Evolutionary conservation across 2,888 invertebrate species (phyloP), one percentile per base, ranked within the genome.

Genomic region (Erpobdella octoculata): DNA sequence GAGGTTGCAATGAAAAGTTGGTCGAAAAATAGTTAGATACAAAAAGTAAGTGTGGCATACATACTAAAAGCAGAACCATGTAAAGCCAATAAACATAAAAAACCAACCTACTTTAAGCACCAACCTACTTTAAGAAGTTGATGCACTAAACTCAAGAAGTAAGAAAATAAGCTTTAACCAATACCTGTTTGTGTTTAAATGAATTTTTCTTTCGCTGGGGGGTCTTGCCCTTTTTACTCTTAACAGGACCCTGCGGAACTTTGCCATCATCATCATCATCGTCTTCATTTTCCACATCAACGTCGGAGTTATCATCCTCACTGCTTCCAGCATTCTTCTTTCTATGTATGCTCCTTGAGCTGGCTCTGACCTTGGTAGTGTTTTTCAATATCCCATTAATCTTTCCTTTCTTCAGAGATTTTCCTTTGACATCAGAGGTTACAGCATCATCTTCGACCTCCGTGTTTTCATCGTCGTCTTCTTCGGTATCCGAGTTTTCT

Each of bases 401-500:
- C 66, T 31, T 65, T 33, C 35, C 38, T 38, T 65, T 37, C 77
- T 79, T 77, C 76, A 9, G 78, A 4, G 25, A 21, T 38, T 21
- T 65, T 75, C 70, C 79, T 38, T 31, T 25, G 37, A 12, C 25
- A 33, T 48, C 62, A 21, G n/a, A 65, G 25, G 64, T 59, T 15
- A 31, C 41, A 8, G 15, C 36, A 46, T 67, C 71, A 46, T 73
- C 72, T 31, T 76, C 74, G 59, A 74, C 75, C 33, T 78, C 77
- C 41, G 76, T 76, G 80, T 15, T 75, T 72, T 33, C 78, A 75
- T 18, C 81, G 75, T 58, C 77, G 5, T 78, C 76, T 25, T 73
- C 74, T 12, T 77, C 76, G 35, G 62, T 37, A 5, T 77, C 78
- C 36, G 78, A 79, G 18, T 77, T 76, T n/a, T 77, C 78, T 9